Evolutionary conservation across 2,113 vertebrate species (phyloP).

Genomic region (Lonchura striata): DNA sequence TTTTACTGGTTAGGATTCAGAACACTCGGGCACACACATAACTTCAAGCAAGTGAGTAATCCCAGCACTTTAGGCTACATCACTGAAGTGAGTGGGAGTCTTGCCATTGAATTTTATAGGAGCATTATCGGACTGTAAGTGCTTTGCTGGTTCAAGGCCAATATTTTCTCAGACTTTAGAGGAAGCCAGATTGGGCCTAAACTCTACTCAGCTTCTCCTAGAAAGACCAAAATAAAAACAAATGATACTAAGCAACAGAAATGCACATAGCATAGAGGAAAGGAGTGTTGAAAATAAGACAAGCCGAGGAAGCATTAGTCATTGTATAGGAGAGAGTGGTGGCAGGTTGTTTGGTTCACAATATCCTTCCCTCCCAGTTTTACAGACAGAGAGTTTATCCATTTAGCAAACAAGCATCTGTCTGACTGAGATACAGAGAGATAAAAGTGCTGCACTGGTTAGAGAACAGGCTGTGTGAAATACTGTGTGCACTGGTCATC

Average conservation of each 20-base stretch:
- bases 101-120: conserved; percentile 57
- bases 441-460: background rate
- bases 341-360: conserved; percentile 29
- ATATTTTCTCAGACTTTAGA: conserved; percentile 52
- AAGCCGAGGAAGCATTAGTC: background rate
- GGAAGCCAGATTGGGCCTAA: conserved; percentile 32
- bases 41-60: conserved; percentile 39
- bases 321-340: background rate
- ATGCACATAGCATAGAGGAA: background rate
- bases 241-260: conserved; percentile 55
- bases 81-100: conserved; percentile 36
- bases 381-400: background rate
- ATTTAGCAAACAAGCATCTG: background rate
- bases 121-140: conserved; percentile 52
- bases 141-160: conserved; percentile 60
- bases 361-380: background rate
- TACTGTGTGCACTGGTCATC: no score
- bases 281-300: background rate
- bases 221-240: conserved; percentile 65
- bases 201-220: conserved; percentile 9
- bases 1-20: background rate
- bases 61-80: background rate
- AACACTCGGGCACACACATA: background rate
- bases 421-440: background rate
- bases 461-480: background rate